Base-by-base conservation (phyloP, 2,888 invertebrate species). In the Ectemnius lituratus region DNA sequence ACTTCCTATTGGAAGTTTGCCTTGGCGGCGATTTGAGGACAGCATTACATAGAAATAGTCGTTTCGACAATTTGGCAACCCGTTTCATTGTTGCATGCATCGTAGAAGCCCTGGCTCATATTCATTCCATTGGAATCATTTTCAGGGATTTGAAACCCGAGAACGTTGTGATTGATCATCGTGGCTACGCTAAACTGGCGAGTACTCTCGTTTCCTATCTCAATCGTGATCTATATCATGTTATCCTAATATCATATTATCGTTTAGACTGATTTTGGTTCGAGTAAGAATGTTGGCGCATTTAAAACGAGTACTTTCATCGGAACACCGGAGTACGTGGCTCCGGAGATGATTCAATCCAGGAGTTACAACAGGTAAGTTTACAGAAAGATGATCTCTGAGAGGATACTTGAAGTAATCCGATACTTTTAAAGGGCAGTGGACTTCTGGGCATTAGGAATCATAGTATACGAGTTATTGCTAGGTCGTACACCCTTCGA, bases 21-120 rank as follows among this genome's bases (percentile, higher is more conserved):
- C 92, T 98, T 67, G 98, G 98, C 0, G 98, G 98, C 0, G 98
- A 98, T 91, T 94, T 98, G 37, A 98, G 97, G 95, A 97, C 97
- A 0, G 94, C 97, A 28, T 93, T 98, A 80, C 94, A 97, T 84
- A 96, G 96, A 88, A 94, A 95, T 81, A 92, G 93, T 20, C 93
- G 92, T 87, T 97, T 98, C 90, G 94, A 96, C 62, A 97, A 98
- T 86, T 92, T 93, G 78, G 94, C 95, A 2, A 94, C 97, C 0
- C 93, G 95, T 67, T 98, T 98, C 90, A 95, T 97, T 92, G 93
- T 95, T 0, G 98, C 95, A 0, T 98, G 98, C 88, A 97, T 98
- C 0, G 93, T 98, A 23, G 97, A 98, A 91, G 98, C 97, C 0
- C 94, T 98, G 81, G 95, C 96, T 79, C 97, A 97, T 89, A 92